These are phyloP conservation scores for Argyresthia goedartella DNA, from an alignment of 2,888 invertebrate genomes.

Conservation along the genomic window DNA sequence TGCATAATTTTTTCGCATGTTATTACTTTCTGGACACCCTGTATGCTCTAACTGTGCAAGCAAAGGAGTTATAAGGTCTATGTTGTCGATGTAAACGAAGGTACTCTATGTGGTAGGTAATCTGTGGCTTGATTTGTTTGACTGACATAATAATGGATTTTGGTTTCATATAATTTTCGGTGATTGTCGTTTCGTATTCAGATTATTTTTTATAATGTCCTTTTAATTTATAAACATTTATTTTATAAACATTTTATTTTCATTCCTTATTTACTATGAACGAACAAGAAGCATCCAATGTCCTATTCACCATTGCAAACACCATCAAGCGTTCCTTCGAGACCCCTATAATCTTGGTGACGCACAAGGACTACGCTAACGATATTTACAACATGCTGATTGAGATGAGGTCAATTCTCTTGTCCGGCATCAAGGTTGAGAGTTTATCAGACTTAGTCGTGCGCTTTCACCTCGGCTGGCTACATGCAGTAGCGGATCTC, in stretches of 20 bases:
- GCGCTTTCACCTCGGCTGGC: slow-evolving; percentile 24
- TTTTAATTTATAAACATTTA: background rate
- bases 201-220: too few relatives aligned
- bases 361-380: slow-evolving; percentile 24
- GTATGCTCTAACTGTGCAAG: too few relatives aligned
- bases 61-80: too few relatives aligned
- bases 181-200: too few relatives aligned
- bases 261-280: slow-evolving; percentile 16
- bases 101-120: too few relatives aligned
- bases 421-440: slow-evolving; percentile 10
- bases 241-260: background rate
- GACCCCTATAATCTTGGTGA: slow-evolving; percentile 28
- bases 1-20: too few relatives aligned
- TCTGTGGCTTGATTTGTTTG: too few relatives aligned
- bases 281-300: slow-evolving; percentile 12
- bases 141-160: too few relatives aligned
- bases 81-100: too few relatives aligned
- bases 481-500: slow-evolving; percentile 24
- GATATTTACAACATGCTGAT: slow-evolving; percentile 16
- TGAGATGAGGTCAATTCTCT: slow-evolving; percentile 16
- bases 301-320: slow-evolving; percentile 21
- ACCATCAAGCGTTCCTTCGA: slow-evolving; percentile 27
- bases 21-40: too few relatives aligned
- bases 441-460: slow-evolving; percentile 17
- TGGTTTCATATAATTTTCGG: too few relatives aligned